These are phyloP conservation scores for Sinocyclocheilus anshuiensis DNA, from an alignment of 2,113 vertebrate species.

Conservation along the genomic window DNA sequence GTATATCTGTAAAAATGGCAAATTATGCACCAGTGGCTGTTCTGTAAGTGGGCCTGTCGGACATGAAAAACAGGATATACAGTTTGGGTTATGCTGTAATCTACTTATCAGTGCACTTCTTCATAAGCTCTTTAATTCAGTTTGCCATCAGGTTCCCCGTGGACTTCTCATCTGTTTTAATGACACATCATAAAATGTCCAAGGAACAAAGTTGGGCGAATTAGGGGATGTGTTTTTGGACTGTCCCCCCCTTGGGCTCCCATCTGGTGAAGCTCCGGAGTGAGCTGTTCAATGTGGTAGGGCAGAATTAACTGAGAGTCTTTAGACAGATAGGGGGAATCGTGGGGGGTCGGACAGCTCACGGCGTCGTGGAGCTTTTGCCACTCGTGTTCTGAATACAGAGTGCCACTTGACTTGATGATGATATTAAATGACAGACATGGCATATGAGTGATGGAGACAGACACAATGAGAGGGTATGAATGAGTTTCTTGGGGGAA, in stretches of 20 bases:
- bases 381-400: constrained; percentile 39
- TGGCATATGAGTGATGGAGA: constrained; percentile 41
- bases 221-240: constrained; percentile 50
- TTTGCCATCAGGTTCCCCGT: constrained; percentile 51
- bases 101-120: constrained; percentile 26
- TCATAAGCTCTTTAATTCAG: constrained; percentile 45
- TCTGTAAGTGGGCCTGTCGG: constrained; percentile 35
- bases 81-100: constrained; percentile 33
- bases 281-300: constrained; percentile 17
- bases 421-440: constrained; percentile 38
- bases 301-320: constrained; percentile 44
- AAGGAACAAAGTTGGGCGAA: constrained; percentile 43
- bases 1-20: not conserved
- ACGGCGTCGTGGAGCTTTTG: constrained; percentile 4
- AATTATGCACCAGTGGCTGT: not conserved
- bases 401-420: constrained; percentile 42
- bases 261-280: constrained; percentile 62
- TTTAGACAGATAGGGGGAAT: constrained; percentile 48
- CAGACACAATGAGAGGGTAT: constrained; percentile 8
- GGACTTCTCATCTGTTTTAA: constrained; percentile 61
- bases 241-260: constrained; percentile 52
- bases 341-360: constrained; percentile 47
- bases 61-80: constrained; percentile 29
- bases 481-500: not conserved
- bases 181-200: constrained; percentile 52